A percentile compares a stretch with the other conserved stretches of the same genome.
phyloP scores from a whole-genome alignment of 2,113 vertebrate species.

The Synchiropus splendidus region DNA sequence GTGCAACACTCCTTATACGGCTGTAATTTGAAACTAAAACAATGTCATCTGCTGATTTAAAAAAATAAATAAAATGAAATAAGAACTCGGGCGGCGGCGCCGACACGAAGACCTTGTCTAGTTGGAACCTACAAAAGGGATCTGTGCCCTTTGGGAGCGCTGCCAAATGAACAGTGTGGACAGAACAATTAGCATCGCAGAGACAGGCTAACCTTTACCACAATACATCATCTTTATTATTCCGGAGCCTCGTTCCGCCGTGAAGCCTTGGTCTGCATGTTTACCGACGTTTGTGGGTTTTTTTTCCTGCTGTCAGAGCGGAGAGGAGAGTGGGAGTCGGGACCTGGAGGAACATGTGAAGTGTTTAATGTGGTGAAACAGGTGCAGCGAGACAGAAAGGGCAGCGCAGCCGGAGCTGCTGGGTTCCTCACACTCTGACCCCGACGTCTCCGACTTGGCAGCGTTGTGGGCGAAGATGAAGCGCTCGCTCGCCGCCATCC shows the following conservation, averaged over 20 bases:
- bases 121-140: slow-evolving; percentile 62
- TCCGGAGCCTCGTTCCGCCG: slow-evolving; percentile 58
- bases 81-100: background rate
- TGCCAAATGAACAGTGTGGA: slow-evolving; percentile 77
- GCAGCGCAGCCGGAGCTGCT: slow-evolving; percentile 43
- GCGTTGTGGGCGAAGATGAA: slow-evolving; percentile 37
- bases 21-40: too few species aligned
- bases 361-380: slow-evolving; percentile 62
- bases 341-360: slow-evolving; percentile 48
- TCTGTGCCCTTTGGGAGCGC: slow-evolving; percentile 71
- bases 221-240: slow-evolving; percentile 73
- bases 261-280: too few species aligned
- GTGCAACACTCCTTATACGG: slow-evolving; percentile 33
- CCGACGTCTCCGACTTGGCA: slow-evolving; percentile 46
- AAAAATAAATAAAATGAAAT: slow-evolving; percentile 18
- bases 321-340: slow-evolving; percentile 24
- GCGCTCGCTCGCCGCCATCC: slow-evolving; percentile 7
- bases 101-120: slow-evolving; percentile 30
- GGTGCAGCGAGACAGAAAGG: slow-evolving; percentile 78
- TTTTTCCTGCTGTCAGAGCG: too few species aligned
- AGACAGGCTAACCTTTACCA: slow-evolving; percentile 79
- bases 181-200: slow-evolving; percentile 85
- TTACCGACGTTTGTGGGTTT: too few species aligned
- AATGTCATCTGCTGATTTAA: slow-evolving; percentile 32
- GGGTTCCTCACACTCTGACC: slow-evolving; percentile 51